Base-by-base conservation (phyloP, 2,797 vertebrate species). In the Todus mexicanus region DNA sequence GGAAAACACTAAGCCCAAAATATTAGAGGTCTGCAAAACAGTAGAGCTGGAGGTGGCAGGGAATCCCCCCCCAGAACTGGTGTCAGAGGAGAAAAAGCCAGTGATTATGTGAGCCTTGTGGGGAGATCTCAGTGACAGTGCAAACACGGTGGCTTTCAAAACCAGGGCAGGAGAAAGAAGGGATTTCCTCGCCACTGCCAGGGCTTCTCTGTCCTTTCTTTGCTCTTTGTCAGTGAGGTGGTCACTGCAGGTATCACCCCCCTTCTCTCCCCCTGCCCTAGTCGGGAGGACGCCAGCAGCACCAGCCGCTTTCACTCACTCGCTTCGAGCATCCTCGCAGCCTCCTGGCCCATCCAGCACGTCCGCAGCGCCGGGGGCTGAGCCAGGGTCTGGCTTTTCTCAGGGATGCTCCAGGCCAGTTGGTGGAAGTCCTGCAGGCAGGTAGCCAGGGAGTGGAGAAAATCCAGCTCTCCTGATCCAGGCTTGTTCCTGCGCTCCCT, bases 361-460 rank as follows among this genome's bases (percentile, higher is more conserved):
- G 8, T 78, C 71, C 7, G 1, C 57, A 64, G 42, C 1, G 0
- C 42, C 0, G 2, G 18, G 45, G 80, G 45, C 89, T 47, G 51
- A 91, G 91, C 78, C 93, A 82, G 70, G 35, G 21, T 27, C 83
- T 94, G 92, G 88, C 74, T 89, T n/a, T 65, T 75, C 43, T 84
- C 35, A 1, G 63, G n/a, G 68, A 61, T 84, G 63, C 80, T 91
- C 64, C 5, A 11, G 71, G 91, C 89, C 92, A 94, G 77, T 48
- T 94, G 92, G 80, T 95, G 88, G 73, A 91, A 92, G 59, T 93
- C 73, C 93, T 94, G 77, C 84, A 78, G 95, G 94, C 94, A 70
- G 74, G 77, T 42, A 47, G 94, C 94, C 94, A 94, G 47, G 47
- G 42, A 33, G 60, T 59, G 88, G 88, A 94, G 71, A 21, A 66